Conservation (phyloP, 2,888 invertebrate genomes). For the Trimorus sp. region DNA sequence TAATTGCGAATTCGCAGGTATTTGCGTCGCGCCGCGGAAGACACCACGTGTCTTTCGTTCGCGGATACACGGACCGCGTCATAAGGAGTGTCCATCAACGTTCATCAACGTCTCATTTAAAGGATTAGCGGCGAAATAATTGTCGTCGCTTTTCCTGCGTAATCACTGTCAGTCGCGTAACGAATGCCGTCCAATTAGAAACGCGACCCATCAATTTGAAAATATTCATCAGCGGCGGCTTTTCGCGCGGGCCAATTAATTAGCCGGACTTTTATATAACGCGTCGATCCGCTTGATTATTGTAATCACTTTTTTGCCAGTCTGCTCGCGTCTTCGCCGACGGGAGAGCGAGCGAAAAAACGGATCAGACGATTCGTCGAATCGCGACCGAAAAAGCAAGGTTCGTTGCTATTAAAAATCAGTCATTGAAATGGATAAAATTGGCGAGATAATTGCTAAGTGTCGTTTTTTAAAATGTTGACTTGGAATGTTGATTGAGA, state of each 20-base stretch:
- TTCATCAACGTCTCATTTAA: slow-evolving; percentile 60
- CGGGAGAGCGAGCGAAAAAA: too few species aligned
- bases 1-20: slow-evolving; percentile 32
- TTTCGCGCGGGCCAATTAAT: slow-evolving; percentile 47
- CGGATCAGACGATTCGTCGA: too few species aligned
- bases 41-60: slow-evolving; percentile 23
- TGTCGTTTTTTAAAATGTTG: too few species aligned
- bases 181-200: slow-evolving; percentile 56
- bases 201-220: slow-evolving; percentile 51
- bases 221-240: slow-evolving; percentile 44
- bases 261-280: slow-evolving; percentile 50
- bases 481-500: too few species aligned
- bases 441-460: too few species aligned
- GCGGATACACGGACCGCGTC: slow-evolving; percentile 37
- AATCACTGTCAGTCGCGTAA: slow-evolving; percentile 56
- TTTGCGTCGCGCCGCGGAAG: slow-evolving; percentile 14
- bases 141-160: slow-evolving; percentile 38
- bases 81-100: slow-evolving; percentile 59
- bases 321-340: too few species aligned
- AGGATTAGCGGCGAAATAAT: slow-evolving; percentile 52
- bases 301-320: slow-evolving; percentile 27
- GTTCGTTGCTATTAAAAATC: too few species aligned
- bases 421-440: too few species aligned
- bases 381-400: too few species aligned
- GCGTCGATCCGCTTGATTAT: slow-evolving; percentile 41